These are phyloP conservation scores for Dasyornis broadbenti DNA, from an alignment of 2,113 vertebrate genomes.

Conservation along the genomic window DNA sequence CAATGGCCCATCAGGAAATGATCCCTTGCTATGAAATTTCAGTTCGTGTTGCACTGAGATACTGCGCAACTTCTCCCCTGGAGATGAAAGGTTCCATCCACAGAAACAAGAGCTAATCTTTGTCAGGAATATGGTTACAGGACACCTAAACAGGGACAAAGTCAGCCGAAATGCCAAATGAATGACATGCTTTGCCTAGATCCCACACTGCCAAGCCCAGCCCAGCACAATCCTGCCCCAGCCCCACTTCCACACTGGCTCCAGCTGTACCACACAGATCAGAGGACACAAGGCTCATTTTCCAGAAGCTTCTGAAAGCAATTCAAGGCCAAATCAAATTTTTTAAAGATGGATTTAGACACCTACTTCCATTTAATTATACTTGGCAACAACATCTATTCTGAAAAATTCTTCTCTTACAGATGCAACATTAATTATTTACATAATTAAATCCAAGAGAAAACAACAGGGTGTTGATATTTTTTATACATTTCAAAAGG, in stretches of 20 bases:
- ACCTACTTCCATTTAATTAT: background rate
- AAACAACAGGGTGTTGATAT: background rate
- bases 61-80: background rate
- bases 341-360: background rate
- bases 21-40: rapidly evolving
- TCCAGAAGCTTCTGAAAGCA: background rate
- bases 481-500: background rate
- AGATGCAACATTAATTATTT: background rate
- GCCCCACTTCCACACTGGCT: background rate
- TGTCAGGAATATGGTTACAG: background rate
- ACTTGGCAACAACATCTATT: background rate
- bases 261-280: background rate
- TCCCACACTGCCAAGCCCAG: background rate
- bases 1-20: background rate
- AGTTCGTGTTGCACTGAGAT: background rate
- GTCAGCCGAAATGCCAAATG: background rate
- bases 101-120: background rate
- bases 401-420: background rate
- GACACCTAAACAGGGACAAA: background rate
- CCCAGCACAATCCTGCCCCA: background rate
- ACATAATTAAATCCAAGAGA: background rate
- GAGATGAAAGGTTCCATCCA: background rate
- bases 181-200: background rate
- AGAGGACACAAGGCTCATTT: background rate
- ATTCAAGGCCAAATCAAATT: background rate